phyloP scores from a whole-genome alignment of 2,113 vertebrate species.

The Coryphaenoides rupestris region DNA sequence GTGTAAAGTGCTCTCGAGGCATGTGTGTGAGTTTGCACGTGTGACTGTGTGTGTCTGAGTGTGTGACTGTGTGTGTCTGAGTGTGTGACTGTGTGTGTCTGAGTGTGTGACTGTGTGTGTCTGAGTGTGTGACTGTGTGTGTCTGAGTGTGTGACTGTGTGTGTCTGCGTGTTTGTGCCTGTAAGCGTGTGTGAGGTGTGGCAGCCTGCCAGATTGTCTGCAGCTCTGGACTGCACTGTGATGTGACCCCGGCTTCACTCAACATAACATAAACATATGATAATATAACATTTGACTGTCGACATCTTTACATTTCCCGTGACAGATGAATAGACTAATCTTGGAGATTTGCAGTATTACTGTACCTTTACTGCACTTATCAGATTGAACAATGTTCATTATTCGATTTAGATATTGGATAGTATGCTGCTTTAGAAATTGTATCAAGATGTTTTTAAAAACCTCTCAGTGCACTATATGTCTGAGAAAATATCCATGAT shows the following conservation, averaged over 20 bases:
- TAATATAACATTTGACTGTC: constrained; percentile 30
- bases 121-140: background rate
- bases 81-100: constrained; percentile 9
- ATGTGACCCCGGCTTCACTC: constrained; percentile 36
- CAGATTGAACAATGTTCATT: constrained; percentile 10
- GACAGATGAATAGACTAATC: constrained; percentile 27
- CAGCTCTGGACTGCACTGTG: constrained; percentile 23
- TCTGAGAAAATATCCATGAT: background rate
- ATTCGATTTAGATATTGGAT: too few species aligned
- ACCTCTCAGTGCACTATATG: constrained; percentile 22
- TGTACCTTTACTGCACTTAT: constrained; percentile 28
- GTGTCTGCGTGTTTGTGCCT: background rate
- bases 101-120: constrained; percentile 1
- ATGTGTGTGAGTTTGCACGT: constrained; percentile 8
- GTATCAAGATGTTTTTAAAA: constrained; percentile 22
- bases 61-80: constrained; percentile 15
- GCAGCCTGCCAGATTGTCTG: constrained; percentile 40
- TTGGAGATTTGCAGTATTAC: constrained; percentile 10
- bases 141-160: background rate
- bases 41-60: background rate
- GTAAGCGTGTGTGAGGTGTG: constrained; percentile 1
- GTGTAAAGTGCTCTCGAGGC: constrained; percentile 48
- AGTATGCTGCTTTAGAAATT: too few species aligned
- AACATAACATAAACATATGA: constrained; percentile 20
- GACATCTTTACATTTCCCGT: constrained; percentile 27